Base-by-base conservation (phyloP, 2,113 vertebrate species). In the Trachemys scripta region DNA sequence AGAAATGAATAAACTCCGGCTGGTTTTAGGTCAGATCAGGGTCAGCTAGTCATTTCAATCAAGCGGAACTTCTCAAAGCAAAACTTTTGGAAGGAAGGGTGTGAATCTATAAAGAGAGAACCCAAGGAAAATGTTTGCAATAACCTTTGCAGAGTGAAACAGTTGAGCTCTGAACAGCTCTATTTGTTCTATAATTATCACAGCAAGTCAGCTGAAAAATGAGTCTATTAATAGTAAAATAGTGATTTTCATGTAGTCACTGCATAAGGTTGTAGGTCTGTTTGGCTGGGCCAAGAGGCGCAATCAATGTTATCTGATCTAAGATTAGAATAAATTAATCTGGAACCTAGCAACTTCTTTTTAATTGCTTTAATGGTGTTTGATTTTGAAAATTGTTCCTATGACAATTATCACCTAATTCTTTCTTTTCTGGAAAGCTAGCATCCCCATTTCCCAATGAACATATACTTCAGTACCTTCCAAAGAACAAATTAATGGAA, bases 61-160 rank as follows among this genome's bases (percentile, higher is more conserved):
- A 50, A 87, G 85, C 1, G 78, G 69, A 93, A 88, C 29, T 89
- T 91, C 93, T 75, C 50, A 24, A 91, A 96, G 57, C 78, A 96
- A 88, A 90, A 86, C 19, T 84, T 94, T 90, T 59, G 92, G 84
- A 94, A 80, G 78, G 90, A 94, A 96, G 90, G 25, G 88, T 95
- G 5, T 96, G 95, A 95, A 94, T 96, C 96, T 93, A 97, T 96
- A 97, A 96, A 94, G 88, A 95, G 82, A 31, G 81, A 92, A 95
- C 97, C 96, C 96, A 97, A 97, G 81, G 87, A 92, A 97, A 97
- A 97, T 96, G 91, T 96, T 95, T 97, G 88, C 87, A 92, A 65
- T 96, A 89, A 96, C 87, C 94, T 95, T 94, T 91, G 75, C 83
- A 90, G 83, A 97, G 57, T 78, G 87, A 88, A 95, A n/a, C n/a